Evolutionary conservation across 2,113 vertebrate species (phyloP).

Genomic region (Setophaga coronata): DNA sequence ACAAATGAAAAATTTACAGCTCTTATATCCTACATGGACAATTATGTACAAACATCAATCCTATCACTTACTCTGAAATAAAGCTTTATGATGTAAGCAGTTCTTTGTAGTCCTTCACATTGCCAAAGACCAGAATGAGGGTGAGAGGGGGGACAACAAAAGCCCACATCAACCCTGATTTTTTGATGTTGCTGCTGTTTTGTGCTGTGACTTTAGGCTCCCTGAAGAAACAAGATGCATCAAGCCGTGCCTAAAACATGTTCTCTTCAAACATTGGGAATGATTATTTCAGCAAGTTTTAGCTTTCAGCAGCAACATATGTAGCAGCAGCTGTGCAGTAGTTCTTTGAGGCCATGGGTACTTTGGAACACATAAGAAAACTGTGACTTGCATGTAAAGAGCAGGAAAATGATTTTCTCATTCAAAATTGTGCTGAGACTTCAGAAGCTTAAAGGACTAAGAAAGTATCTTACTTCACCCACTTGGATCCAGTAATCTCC

Average conservation of each 20-base stretch:
- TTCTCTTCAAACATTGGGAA: constrained; percentile 50
- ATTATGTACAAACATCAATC: neutral
- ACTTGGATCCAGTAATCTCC: neutral
- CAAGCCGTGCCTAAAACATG: constrained; percentile 46
- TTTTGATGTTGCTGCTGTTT: constrained; percentile 24
- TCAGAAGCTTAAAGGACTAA: constrained; percentile 44
- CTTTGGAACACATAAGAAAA: constrained; percentile 58
- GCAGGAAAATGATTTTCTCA: neutral
- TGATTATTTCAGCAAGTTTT: constrained; percentile 74
- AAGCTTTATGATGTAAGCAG: constrained; percentile 10
- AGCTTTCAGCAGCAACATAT: constrained; percentile 69
- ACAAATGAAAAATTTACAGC: constrained; percentile 4
- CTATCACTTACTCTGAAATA: constrained; percentile 13
- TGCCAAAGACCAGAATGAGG: neutral
- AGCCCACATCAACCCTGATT: neutral
- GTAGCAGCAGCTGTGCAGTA: constrained; percentile 65
- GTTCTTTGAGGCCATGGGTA: constrained; percentile 41
- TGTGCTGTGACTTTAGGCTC: constrained; percentile 42
- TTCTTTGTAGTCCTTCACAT: constrained; percentile 14
- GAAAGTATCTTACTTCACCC: neutral
- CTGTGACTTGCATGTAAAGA: constrained; percentile 67
- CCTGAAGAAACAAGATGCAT: constrained; percentile 60
- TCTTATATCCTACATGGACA: neutral
- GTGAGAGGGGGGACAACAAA: neutral
- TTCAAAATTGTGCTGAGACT: constrained; percentile 61